phyloP scores from a whole-genome alignment of 2,797 vertebrate species.

The Macroramphosus scolopax region DNA sequence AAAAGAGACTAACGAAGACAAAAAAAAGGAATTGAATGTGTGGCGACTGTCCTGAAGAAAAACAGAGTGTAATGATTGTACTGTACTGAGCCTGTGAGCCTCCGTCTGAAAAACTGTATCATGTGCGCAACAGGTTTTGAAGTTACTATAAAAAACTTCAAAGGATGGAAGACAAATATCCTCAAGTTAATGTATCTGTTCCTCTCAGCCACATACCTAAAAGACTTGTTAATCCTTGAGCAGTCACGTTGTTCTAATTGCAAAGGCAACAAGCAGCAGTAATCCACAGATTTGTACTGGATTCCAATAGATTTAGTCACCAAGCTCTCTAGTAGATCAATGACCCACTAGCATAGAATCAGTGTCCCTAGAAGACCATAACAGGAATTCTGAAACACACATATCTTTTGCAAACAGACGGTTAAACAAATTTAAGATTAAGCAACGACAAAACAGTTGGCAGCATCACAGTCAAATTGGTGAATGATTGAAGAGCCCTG shows the following conservation, averaged over 20 bases:
- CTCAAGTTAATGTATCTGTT: no score
- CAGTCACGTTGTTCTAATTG: neutral
- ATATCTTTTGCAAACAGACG: no score
- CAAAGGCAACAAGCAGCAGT: no score
- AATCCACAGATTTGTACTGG: neutral
- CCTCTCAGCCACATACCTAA: neutral
- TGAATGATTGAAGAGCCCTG: conserved; percentile 3
- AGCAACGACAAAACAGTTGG: no score
- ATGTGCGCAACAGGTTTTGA: neutral
- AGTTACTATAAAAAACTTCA: neutral
- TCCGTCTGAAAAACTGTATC: no score
- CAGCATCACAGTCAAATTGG: no score
- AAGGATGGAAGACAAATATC: neutral
- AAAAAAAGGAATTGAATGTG: conserved; percentile 45
- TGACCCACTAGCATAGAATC: conserved; percentile 2
- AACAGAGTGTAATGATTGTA: no score
- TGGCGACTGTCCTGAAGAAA: neutral
- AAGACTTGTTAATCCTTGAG: neutral
- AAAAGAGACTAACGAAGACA: conserved; percentile 9
- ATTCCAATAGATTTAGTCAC: no score
- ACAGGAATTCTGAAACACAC: conserved; percentile 22
- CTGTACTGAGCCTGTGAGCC: no score
- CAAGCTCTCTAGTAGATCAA: neutral
- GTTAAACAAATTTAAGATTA: conserved; percentile 14
- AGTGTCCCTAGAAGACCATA: conserved; percentile 8